Evolutionary conservation across 37 sponge, comb jelly and placozoan species (phyloP).

Genomic region (Geodia barretti): DNA sequence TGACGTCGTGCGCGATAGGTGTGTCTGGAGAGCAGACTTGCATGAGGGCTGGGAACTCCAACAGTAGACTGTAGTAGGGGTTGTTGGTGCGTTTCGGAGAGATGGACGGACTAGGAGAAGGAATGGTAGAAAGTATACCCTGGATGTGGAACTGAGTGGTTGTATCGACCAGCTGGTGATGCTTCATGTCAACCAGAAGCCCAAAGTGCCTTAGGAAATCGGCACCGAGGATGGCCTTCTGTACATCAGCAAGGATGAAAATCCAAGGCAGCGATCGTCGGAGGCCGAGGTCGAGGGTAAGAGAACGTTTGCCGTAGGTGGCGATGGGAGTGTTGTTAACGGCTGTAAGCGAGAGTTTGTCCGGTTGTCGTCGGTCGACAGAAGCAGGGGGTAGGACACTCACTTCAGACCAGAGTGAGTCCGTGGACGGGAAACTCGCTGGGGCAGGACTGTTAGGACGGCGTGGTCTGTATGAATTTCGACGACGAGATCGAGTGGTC

Average conservation of each 20-base stretch:
- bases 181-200: constrained; percentile 53
- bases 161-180: constrained; percentile 31
- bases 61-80: constrained; percentile 44
- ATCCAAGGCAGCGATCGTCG: constrained; percentile 61
- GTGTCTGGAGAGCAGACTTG: constrained; percentile 14
- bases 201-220: constrained; percentile 64
- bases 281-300: constrained; percentile 63
- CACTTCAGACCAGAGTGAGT: too few species aligned
- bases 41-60: constrained; percentile 48
- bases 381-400: constrained; percentile 32
- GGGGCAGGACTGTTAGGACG: too few species aligned
- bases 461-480: too few species aligned
- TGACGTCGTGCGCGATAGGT: constrained; percentile 53
- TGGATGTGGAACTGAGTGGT: constrained; percentile 33
- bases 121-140: constrained; percentile 12
- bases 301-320: constrained; percentile 51
- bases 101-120: constrained; percentile 39
- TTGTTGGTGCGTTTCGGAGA: constrained; percentile 16
- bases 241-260: constrained; percentile 73
- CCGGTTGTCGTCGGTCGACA: constrained; percentile 7
- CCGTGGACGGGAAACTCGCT: too few species aligned
- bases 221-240: constrained; percentile 66
- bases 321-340: too few species aligned
- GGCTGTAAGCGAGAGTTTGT: constrained; percentile 7
- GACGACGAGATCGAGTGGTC: too few species aligned